These are phyloP conservation scores for Stomatorhinus walkeri DNA, from an alignment of 2,797 vertebrate genomes.

Conservation along the genomic window DNA sequence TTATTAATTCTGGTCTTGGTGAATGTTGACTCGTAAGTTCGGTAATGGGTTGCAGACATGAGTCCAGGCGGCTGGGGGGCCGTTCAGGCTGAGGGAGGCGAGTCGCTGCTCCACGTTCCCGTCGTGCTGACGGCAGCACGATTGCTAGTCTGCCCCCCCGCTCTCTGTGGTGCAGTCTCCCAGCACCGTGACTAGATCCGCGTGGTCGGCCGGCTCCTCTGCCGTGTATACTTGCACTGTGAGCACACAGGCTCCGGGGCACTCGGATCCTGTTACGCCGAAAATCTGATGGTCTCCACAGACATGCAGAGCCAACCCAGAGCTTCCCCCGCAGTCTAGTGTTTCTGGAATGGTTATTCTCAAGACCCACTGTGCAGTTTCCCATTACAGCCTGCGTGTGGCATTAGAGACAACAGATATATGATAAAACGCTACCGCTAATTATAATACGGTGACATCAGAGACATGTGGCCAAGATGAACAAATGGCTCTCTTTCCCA, in stretches of 20 bases:
- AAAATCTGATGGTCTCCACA: not conserved
- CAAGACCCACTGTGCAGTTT: not conserved
- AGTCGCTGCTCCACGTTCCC: constrained; percentile 29
- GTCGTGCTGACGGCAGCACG: constrained; percentile 34
- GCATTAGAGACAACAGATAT: not conserved
- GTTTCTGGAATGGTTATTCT: not conserved
- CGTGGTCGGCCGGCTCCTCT: not conserved
- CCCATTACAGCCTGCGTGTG: not conserved
- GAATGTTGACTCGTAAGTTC: constrained; percentile 42
- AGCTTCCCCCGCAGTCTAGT: not conserved
- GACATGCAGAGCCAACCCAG: not conserved
- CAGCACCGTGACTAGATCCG: not conserved
- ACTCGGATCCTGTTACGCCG: not conserved
- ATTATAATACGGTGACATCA: not conserved
- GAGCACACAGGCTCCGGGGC: not conserved
- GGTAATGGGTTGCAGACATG: constrained; percentile 50
- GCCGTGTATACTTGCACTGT: not conserved
- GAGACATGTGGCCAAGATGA: not conserved
- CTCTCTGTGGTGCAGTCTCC: not conserved
- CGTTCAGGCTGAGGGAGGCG: constrained; percentile 30
- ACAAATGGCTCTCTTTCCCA: not conserved
- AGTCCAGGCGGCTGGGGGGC: constrained; percentile 39
- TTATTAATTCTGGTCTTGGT: constrained; percentile 21
- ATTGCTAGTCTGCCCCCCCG: not conserved
- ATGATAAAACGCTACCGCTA: not conserved